These are phyloP conservation scores for Schizotus pectinicornis DNA, from an alignment of 2,888 invertebrate genomes.

Conservation along the genomic window DNA sequence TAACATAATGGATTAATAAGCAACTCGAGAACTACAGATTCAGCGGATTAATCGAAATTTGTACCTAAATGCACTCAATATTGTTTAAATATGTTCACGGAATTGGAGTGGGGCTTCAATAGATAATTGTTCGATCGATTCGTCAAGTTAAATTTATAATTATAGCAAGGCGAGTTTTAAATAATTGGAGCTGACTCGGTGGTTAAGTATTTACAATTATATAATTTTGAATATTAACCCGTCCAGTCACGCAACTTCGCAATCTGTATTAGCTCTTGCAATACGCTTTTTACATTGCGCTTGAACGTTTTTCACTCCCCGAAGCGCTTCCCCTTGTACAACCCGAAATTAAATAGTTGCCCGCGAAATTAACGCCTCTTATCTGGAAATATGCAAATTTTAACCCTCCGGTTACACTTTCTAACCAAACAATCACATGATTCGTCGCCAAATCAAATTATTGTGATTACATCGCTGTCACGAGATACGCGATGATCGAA, in stretches of 20 bases:
- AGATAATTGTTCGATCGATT: constrained; percentile 3
- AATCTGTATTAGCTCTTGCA: background rate
- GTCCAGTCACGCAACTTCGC: no score
- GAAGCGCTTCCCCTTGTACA: no score
- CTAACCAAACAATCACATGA: background rate
- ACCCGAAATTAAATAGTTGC: no score
- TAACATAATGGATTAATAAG: constrained; percentile 32
- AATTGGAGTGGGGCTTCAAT: background rate
- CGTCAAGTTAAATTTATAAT: background rate
- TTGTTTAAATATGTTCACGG: background rate
- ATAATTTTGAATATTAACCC: background rate
- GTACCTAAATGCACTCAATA: constrained; percentile 4
- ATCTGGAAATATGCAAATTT: no score
- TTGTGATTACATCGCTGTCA: background rate
- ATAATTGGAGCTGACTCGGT: background rate
- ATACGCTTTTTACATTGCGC: background rate
- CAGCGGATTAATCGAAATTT: constrained; percentile 7
- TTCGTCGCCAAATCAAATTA: background rate
- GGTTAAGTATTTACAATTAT: background rate
- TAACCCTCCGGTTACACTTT: background rate
- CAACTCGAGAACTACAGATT: constrained; percentile 26
- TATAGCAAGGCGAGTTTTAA: background rate
- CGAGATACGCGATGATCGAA: background rate
- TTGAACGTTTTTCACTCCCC: background rate
- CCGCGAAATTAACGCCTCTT: no score